Evolutionary conservation across 2,797 vertebrate species (phyloP).

Genomic region (Notolabrus celidotus): DNA sequence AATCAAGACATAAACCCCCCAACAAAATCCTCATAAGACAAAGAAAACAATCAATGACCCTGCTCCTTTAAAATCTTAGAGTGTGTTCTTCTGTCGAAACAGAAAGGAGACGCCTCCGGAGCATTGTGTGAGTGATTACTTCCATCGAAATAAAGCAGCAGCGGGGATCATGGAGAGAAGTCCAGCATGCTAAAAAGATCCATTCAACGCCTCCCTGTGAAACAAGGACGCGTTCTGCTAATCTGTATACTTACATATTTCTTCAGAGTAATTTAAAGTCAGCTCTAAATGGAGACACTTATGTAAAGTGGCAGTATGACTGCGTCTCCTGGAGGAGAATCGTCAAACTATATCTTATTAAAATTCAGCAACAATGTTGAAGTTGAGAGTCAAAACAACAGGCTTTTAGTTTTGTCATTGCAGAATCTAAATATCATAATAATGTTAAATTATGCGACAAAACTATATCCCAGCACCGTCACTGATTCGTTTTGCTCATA

Average conservation of each 20-base stretch:
- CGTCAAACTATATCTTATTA: neutral
- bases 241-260: neutral
- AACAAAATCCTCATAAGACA: slow-evolving; percentile 38
- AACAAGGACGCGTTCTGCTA: neutral
- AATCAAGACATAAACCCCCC: slow-evolving; percentile 13
- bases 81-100: slow-evolving; percentile 16
- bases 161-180: slow-evolving; percentile 35
- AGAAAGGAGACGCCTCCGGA: slow-evolving; percentile 24
- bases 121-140: slow-evolving; percentile 22
- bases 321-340: neutral
- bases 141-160: slow-evolving; percentile 27
- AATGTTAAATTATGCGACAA: slow-evolving; percentile 41
- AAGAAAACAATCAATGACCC: slow-evolving; percentile 55
- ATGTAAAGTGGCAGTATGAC: slow-evolving; percentile 1
- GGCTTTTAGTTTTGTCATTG: slow-evolving; percentile 30
- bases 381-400: neutral
- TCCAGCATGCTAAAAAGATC: slow-evolving; percentile 16
- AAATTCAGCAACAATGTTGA: slow-evolving; percentile 15
- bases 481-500: slow-evolving; percentile 45
- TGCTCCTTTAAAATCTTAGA: slow-evolving; percentile 18
- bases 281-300: slow-evolving; percentile 1
- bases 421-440: slow-evolving; percentile 25
- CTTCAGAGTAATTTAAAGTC: neutral
- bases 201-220: slow-evolving; percentile 18
- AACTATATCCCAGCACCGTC: slow-evolving; percentile 18